Evolutionary conservation across 1,140 invertebrate species (phyloP).

Genomic region (Papilio glaucus): DNA sequence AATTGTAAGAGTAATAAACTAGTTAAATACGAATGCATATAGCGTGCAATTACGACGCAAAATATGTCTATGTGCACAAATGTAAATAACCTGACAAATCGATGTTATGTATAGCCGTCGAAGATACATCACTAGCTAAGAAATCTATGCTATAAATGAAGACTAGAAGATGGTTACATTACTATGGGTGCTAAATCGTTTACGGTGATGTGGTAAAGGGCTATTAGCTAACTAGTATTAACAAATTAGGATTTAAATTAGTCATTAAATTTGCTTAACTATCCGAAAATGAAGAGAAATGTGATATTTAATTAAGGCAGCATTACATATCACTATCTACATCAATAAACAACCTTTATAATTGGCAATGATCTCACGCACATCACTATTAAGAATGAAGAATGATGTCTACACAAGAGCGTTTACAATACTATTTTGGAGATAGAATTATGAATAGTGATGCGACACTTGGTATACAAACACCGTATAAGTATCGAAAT

Average conservation of each 20-base stretch:
- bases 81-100: conserved; percentile 26
- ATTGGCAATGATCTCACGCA: neutral
- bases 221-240: neutral
- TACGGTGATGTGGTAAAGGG: neutral
- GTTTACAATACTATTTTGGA: conserved; percentile 29
- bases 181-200: neutral
- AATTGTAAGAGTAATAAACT: conserved; percentile 28
- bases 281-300: neutral
- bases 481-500: conserved; percentile 30
- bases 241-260: no score
- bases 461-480: neutral
- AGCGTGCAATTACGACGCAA: conserved; percentile 5
- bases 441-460: conserved; percentile 10
- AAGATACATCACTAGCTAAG: neutral
- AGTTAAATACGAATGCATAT: conserved; percentile 5
- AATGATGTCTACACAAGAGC: neutral
- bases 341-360: no score
- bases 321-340: neutral
- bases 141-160: neutral
- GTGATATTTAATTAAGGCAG: neutral
- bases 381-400: conserved; percentile 3
- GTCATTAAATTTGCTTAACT: neutral
- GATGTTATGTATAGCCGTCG: conserved; percentile 34
- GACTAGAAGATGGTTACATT: neutral
- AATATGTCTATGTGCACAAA: conserved; percentile 2